These are phyloP conservation scores for Spilarctia lutea DNA, from an alignment of 2,888 invertebrate genomes.

Conservation along the genomic window DNA sequence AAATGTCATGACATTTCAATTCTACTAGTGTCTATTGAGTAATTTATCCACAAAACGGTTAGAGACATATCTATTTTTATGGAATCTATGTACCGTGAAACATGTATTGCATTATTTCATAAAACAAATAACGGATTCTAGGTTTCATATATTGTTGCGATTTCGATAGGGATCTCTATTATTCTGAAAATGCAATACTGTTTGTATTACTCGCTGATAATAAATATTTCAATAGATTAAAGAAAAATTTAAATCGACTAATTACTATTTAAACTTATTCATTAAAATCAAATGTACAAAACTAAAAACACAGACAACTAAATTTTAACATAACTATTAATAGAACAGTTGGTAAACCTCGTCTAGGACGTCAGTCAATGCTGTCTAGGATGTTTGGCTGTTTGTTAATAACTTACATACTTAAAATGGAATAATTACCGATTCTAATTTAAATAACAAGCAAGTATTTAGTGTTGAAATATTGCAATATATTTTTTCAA, in stretches of 20 bases:
- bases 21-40: too few relatives aligned
- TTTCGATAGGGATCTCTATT: background rate
- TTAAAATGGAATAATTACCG: constrained; percentile 11
- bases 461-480: constrained; percentile 20
- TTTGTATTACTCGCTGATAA: background rate
- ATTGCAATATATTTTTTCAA: constrained; percentile 50
- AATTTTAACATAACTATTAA: background rate
- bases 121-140: too few relatives aligned
- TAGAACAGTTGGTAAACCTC: background rate
- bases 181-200: background rate
- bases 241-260: background rate
- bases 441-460: constrained; percentile 15
- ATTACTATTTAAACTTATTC: background rate
- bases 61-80: too few relatives aligned
- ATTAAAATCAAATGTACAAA: background rate
- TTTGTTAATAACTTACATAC: background rate
- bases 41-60: too few relatives aligned
- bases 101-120: too few relatives aligned
- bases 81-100: too few relatives aligned
- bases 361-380: background rate
- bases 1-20: too few relatives aligned
- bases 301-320: background rate
- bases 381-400: constrained; percentile 1
- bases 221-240: background rate
- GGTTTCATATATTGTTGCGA: too few relatives aligned